A percentile compares a stretch with the other conserved stretches of the same genome.
phyloP scores from a whole-genome alignment of 2,797 vertebrate species.

The Scolopax bukidnonensis region DNA sequence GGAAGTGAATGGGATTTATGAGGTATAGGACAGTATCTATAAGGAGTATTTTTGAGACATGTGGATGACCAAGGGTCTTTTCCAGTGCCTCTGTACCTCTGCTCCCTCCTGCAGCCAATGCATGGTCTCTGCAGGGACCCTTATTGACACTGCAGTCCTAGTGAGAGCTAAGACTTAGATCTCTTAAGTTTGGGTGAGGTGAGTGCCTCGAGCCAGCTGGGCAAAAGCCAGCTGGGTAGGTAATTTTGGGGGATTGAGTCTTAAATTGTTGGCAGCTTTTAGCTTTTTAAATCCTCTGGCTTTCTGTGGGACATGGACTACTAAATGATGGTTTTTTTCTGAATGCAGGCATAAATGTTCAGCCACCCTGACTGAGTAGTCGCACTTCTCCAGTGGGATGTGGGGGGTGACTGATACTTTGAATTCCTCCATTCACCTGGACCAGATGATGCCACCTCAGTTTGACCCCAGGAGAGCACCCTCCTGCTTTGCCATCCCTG shows the following conservation, averaged over 20 bases:
- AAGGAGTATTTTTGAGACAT: background rate
- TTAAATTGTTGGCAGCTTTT: background rate
- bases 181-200: background rate
- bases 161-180: background rate
- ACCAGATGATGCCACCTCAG: background rate
- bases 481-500: background rate
- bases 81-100: background rate
- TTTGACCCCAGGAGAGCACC: background rate
- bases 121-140: background rate
- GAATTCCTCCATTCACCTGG: background rate
- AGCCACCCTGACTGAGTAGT: no score
- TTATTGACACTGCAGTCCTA: background rate
- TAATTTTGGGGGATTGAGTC: background rate
- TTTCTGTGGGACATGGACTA: background rate
- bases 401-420: background rate
- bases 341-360: background rate
- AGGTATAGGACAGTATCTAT: background rate
- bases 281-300: background rate
- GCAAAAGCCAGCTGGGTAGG: background rate
- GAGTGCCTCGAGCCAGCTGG: background rate
- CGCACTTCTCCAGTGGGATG: background rate
- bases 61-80: background rate
- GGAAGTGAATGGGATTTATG: background rate
- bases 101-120: background rate
- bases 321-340: background rate